Evolutionary conservation across 2,797 vertebrate genomes (phyloP).

Genomic region (Nasua narica): DNA sequence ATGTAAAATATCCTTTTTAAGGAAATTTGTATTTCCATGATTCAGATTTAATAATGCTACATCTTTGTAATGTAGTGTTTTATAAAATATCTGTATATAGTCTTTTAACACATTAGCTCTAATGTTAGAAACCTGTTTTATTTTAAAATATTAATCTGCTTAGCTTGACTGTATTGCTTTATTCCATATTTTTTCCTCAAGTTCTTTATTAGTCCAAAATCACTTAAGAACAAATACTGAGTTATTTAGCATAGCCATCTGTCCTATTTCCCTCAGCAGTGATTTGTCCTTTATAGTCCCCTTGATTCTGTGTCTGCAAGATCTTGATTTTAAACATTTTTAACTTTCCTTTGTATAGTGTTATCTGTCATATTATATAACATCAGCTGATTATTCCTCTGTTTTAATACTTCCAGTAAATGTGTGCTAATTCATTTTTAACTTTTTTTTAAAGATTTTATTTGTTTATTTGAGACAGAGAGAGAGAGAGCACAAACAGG

Average conservation of each 20-base stretch:
- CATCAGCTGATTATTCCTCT: not conserved
- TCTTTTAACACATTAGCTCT: constrained; percentile 7
- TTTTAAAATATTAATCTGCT: constrained; percentile 26
- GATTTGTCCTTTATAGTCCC: not conserved
- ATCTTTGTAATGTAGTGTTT: constrained; percentile 21
- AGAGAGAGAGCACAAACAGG: not conserved
- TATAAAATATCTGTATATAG: not conserved
- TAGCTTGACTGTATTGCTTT: not conserved
- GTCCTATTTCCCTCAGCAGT: constrained; percentile 9
- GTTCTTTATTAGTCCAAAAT: constrained; percentile 41
- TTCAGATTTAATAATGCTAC: not conserved
- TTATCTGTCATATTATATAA: not conserved
- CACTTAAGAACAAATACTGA: not conserved
- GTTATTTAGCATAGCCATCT: not conserved
- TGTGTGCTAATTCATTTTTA: constrained; percentile 1
- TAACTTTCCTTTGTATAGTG: not conserved
- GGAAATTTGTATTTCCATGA: not conserved
- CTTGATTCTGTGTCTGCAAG: not conserved
- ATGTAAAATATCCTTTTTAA: constrained; percentile 31
- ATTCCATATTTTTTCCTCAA: constrained; percentile 29
- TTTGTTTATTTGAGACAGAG: not conserved
- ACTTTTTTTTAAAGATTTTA: not conserved
- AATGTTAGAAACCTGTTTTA: constrained; percentile 11
- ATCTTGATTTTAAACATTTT: constrained; percentile 9
- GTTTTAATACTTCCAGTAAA: not conserved